Conservation (phyloP, 1,140 invertebrate genomes). For the Drosophila tristis region DNA sequence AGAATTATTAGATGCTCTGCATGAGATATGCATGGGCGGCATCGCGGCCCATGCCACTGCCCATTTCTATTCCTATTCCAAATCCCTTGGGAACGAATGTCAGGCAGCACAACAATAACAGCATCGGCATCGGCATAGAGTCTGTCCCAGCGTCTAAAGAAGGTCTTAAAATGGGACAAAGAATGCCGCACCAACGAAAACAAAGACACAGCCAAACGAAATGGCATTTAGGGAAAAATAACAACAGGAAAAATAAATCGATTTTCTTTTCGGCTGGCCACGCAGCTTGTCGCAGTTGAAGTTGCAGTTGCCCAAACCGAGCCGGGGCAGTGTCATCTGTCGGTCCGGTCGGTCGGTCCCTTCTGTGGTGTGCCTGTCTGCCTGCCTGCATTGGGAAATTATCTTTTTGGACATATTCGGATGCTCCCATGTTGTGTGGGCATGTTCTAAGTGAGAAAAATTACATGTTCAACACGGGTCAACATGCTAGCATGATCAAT, state of each 20-base stretch:
- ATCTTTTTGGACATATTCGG: conserved; percentile 39
- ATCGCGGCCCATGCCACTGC: conserved; percentile 13
- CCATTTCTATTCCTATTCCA: conserved; percentile 46
- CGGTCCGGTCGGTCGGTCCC: conserved; percentile 30
- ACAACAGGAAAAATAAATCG: conserved; percentile 50
- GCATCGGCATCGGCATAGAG: conserved; percentile 10
- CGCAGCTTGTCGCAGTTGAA: conserved; percentile 40
- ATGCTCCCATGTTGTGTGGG: conserved; percentile 53
- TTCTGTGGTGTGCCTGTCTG: conserved; percentile 14
- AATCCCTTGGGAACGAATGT: conserved; percentile 70
- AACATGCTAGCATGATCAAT: conserved; percentile 33
- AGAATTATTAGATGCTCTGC: conserved; percentile 70
- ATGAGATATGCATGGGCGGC: conserved; percentile 67
- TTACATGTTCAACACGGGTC: conserved; percentile 34
- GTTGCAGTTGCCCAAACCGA: conserved; percentile 48
- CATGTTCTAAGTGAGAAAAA: conserved; percentile 44
- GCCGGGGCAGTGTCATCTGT: conserved; percentile 71
- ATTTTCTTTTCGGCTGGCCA: conserved; percentile 56
- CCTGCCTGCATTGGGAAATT: conserved; percentile 14
- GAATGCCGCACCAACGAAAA: conserved; percentile 75
- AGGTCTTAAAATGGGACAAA: conserved; percentile 77
- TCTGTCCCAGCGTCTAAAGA: conserved; percentile 54
- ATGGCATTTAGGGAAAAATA: conserved; percentile 70
- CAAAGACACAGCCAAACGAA: conserved; percentile 71
- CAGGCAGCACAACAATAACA: conserved; percentile 26